phyloP scores from a whole-genome alignment of 2,888 invertebrate genomes.

The Melanophora roralis region DNA sequence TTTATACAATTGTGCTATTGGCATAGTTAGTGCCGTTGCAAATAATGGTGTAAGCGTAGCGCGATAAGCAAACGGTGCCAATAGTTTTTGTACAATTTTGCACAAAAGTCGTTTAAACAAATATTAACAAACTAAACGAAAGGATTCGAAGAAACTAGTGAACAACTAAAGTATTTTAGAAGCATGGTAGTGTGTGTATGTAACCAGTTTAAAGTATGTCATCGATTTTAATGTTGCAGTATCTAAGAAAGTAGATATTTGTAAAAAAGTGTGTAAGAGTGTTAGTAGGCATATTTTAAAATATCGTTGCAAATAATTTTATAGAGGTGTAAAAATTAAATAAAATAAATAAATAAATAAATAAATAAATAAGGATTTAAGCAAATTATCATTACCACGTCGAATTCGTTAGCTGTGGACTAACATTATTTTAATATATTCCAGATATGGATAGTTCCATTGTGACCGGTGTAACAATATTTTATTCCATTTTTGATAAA shows the following conservation, averaged over 20 bases:
- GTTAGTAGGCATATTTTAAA: constrained; percentile 5
- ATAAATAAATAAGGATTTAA: no score
- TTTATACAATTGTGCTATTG: background rate
- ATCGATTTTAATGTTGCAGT: constrained; percentile 57
- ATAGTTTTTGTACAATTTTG: constrained; percentile 37
- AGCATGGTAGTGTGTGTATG: background rate
- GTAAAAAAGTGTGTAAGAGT: background rate
- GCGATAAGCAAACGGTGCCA: constrained; percentile 19
- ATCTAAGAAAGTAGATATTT: no score
- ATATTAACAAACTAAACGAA: background rate
- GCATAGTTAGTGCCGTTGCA: background rate
- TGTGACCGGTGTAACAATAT: no score
- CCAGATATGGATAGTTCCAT: no score
- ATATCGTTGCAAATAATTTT: constrained; percentile 1
- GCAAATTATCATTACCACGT: no score
- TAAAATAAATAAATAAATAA: no score
- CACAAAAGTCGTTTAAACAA: constrained; percentile 6
- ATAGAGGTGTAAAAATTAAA: background rate
- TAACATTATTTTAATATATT: no score
- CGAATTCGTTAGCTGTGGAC: no score
- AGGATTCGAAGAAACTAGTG: constrained; percentile 24
- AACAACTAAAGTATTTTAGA: background rate
- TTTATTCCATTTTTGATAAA: no score
- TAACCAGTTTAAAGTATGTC: constrained; percentile 41
- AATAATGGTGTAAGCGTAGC: constrained; percentile 17